Evolutionary conservation across 2,888 invertebrate species (phyloP).

Genomic region (Dione vanillae): DNA sequence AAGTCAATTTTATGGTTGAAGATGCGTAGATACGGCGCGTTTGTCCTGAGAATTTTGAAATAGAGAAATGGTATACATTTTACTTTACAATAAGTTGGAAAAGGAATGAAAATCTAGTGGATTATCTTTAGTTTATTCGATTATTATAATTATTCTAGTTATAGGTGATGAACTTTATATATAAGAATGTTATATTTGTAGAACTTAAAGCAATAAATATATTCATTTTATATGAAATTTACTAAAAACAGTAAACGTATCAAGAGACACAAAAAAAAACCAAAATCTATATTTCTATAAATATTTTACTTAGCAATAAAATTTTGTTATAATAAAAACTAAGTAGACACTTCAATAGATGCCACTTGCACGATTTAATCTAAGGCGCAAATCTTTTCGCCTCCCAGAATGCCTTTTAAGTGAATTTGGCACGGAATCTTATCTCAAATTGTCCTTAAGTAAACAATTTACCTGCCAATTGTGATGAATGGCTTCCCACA

Average conservation of each 20-base stretch:
- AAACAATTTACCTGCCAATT: conserved; percentile 81
- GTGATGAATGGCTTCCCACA: conserved; percentile 73
- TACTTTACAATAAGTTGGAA: too few relatives aligned
- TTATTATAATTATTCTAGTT: too few relatives aligned
- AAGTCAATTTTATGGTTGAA: conserved; percentile 79
- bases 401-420: conserved; percentile 63
- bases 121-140: too few relatives aligned
- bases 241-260: too few relatives aligned
- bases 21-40: conserved; percentile 67
- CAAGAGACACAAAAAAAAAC: too few relatives aligned
- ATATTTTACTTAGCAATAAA: background rate
- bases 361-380: conserved; percentile 2
- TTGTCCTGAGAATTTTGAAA: background rate
- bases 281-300: background rate
- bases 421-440: conserved; percentile 75
- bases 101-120: too few relatives aligned
- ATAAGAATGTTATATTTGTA: too few relatives aligned
- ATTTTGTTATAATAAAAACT: background rate
- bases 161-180: too few relatives aligned
- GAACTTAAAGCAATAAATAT: too few relatives aligned
- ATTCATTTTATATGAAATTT: too few relatives aligned
- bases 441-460: conserved; percentile 75
- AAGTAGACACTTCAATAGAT: background rate
- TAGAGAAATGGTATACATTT: background rate
- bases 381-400: conserved; percentile 41